These are phyloP conservation scores for Sarotherodon lohbergeri DNA, from an alignment of 2,113 vertebrate genomes.

Conservation along the genomic window DNA sequence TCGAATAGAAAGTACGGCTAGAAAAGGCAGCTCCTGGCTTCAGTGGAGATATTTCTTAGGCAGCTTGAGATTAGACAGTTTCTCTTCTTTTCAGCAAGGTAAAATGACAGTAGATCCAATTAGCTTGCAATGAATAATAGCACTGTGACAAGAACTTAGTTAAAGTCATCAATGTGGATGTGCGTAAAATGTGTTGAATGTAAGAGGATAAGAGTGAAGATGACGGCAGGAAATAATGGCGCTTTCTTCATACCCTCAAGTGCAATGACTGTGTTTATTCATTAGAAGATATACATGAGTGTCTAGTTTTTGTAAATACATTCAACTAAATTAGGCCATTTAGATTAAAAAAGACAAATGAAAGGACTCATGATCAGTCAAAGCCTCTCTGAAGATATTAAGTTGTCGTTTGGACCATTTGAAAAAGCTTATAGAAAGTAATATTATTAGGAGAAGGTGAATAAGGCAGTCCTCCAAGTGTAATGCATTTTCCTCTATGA, in stretches of 20 bases:
- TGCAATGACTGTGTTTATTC: not conserved
- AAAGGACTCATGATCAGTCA: not conserved
- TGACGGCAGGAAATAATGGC: not conserved
- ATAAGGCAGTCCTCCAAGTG: not conserved
- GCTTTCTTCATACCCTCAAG: not conserved
- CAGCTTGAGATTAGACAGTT: conserved; percentile 42
- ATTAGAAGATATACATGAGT: not conserved
- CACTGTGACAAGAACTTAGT: conserved; percentile 39
- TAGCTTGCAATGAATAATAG: conserved; percentile 45
- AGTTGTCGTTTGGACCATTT: not conserved
- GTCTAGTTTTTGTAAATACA: not conserved
- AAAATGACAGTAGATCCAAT: conserved; percentile 60
- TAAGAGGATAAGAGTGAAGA: conserved; percentile 22
- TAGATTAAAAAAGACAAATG: not conserved
- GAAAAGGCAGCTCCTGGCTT: conserved; percentile 36
- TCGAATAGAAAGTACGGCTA: conserved; percentile 27
- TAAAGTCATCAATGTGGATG: conserved; percentile 13
- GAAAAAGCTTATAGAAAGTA: not conserved
- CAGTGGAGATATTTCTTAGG: conserved; percentile 38
- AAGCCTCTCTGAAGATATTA: not conserved
- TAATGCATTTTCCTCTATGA: not conserved
- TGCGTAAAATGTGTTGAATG: not conserved
- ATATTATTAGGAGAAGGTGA: not conserved
- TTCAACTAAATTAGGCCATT: not conserved
- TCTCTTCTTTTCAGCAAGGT: conserved; percentile 50